These are phyloP conservation scores for Parnassius glacialis DNA, from an alignment of 2,888 invertebrate species.

Conservation along the genomic window DNA sequence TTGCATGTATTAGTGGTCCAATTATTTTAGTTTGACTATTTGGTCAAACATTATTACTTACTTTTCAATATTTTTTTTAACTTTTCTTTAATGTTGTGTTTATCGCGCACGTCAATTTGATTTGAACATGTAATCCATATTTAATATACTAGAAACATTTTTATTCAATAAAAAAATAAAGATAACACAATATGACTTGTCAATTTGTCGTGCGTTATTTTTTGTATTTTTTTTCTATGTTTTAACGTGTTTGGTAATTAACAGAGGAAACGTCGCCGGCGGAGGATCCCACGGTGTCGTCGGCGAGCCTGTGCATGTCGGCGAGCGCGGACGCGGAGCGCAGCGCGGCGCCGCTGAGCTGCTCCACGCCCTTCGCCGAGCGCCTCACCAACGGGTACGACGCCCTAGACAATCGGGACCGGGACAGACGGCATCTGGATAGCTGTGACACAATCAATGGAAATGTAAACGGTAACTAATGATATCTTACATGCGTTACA, in stretches of 20 bases:
- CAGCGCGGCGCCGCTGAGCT: constrained; percentile 38
- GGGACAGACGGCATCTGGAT: constrained; percentile 32
- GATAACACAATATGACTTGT: background rate
- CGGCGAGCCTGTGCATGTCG: constrained; percentile 70
- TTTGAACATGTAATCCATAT: too few relatives aligned
- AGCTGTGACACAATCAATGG: constrained; percentile 56
- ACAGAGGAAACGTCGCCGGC: constrained; percentile 62
- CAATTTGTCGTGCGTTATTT: constrained; percentile 11
- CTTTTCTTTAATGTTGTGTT: background rate
- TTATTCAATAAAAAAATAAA: background rate
- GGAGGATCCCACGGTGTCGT: constrained; percentile 61
- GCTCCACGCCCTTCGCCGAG: constrained; percentile 53
- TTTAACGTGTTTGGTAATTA: constrained; percentile 2
- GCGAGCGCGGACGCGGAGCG: constrained; percentile 40
- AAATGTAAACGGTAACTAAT: constrained; percentile 52
- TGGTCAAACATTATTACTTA: background rate
- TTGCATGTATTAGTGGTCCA: too few relatives aligned
- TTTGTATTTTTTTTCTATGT: constrained; percentile 24
- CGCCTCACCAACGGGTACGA: constrained; percentile 53
- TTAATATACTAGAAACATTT: too few relatives aligned
- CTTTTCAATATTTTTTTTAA: background rate
- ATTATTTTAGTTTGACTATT: too few relatives aligned
- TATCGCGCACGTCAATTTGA: constrained; percentile 9
- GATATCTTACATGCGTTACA: too few relatives aligned
- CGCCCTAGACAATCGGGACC: constrained; percentile 32